Conservation (phyloP, 2,797 vertebrate species). For the Acomys russatus region DNA sequence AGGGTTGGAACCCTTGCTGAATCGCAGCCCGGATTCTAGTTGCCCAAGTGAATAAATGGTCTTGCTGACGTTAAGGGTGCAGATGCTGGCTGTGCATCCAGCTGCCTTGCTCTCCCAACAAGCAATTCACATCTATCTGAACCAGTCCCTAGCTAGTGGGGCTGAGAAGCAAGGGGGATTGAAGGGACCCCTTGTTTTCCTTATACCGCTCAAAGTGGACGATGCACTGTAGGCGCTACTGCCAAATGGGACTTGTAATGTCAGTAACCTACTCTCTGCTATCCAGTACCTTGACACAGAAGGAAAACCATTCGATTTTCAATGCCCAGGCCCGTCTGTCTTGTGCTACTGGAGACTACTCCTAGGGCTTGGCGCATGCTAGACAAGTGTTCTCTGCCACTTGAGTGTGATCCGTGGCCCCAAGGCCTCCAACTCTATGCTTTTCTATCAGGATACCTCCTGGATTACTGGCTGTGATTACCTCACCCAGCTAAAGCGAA, state of each 20-base stretch:
- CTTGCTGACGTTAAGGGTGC: background rate
- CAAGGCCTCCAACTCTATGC: background rate
- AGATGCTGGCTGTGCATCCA: background rate
- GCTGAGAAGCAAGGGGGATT: background rate
- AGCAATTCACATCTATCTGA: background rate
- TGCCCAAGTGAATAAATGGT: background rate
- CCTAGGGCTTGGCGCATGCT: background rate
- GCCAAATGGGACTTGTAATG: background rate
- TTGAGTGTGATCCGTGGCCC: background rate
- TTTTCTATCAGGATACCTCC: slow-evolving; percentile 85
- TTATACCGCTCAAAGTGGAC: background rate
- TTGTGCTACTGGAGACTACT: background rate
- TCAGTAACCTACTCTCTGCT: background rate
- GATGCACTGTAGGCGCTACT: background rate
- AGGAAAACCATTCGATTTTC: background rate
- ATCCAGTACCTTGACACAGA: background rate
- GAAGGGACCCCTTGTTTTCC: background rate
- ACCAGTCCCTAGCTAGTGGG: background rate
- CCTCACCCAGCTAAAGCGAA: slow-evolving; percentile 86
- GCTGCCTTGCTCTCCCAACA: background rate
- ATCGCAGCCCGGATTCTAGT: background rate
- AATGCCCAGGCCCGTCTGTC: background rate
- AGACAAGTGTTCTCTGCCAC: background rate
- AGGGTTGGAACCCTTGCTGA: background rate
- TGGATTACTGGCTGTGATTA: slow-evolving; percentile 90